Evolutionary conservation across 2,888 invertebrate species (phyloP).

Genomic region (Pheosia gnoma): DNA sequence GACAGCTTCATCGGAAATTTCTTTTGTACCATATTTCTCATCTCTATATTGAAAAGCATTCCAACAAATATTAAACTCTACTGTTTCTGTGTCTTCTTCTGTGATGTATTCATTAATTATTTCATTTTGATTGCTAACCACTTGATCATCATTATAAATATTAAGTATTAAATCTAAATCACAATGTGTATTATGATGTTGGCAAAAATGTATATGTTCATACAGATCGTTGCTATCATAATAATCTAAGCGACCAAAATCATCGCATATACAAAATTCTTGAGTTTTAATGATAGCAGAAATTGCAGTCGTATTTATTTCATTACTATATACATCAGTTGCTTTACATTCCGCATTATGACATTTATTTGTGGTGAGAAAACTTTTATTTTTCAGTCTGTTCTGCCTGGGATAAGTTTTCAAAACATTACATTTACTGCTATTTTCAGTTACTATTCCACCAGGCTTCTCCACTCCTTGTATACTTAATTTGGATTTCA

Average conservation of each 20-base stretch:
- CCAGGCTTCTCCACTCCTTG: constrained; percentile 74
- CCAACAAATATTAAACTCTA: constrained; percentile 33
- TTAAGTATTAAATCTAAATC: constrained; percentile 53
- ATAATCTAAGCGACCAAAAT: constrained; percentile 62
- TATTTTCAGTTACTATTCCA: constrained; percentile 37
- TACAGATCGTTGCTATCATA: constrained; percentile 51
- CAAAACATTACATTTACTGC: constrained; percentile 22
- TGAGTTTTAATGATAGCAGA: constrained; percentile 18
- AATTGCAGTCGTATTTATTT: constrained; percentile 22
- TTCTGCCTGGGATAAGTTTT: constrained; percentile 55
- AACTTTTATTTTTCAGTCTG: constrained; percentile 20
- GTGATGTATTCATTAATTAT: constrained; percentile 21
- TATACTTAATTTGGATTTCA: constrained; percentile 58
- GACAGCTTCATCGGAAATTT: neutral
- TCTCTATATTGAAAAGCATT: constrained; percentile 17
- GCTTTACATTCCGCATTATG: constrained; percentile 9
- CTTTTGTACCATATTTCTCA: neutral
- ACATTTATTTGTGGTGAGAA: constrained; percentile 14
- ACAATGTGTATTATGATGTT: constrained; percentile 39
- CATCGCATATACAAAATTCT: constrained; percentile 64
- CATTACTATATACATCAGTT: constrained; percentile 9
- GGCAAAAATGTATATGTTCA: constrained; percentile 69
- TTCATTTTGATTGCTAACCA: constrained; percentile 22
- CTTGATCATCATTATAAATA: constrained; percentile 52
- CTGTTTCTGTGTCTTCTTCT: constrained; percentile 20